Base-by-base conservation (phyloP, 2,888 invertebrate species). In the Chrysolina oricalcia region DNA sequence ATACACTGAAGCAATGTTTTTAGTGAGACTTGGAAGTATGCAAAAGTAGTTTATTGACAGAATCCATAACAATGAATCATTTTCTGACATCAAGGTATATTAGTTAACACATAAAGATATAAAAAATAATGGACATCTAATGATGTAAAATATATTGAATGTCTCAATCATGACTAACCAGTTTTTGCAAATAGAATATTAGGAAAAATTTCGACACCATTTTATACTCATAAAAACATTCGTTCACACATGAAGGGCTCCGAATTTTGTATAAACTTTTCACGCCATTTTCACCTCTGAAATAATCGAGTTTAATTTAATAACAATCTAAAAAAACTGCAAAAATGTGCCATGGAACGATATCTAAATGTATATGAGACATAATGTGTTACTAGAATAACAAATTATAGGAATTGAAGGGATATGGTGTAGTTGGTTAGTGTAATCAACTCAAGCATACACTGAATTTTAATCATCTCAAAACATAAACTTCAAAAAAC, bases 1-100 rank as follows among this genome's bases (percentile, higher is more conserved):
- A 27, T 27, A 27, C 27, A 27, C 27, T 27, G 27, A n/a, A 4
- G 8, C 35, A 35, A 53, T 4, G 53, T 13, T 53, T 67, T 17
- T 10, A 66, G 19, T 21, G 66, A 19, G n/a, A 66, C 21, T 48
- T 21, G 46, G 48, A 53, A 46, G 23, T 74, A 75, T 78, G 72
- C 75, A 76, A 76, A 78, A 78, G 72, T 74, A 74, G 75, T 77
- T 78, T 78, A 77, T 78, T 78, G 76, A 73, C 75, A 73, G 73
- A 75, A 72, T 75, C 77, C 72, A 72, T 77, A 78, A 78, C 71
- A 79, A 75, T 78, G 66, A 75, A 76, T 67, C 59, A 73, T 75
- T 73, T 41, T 74, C 69, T 70, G 56, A 76, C 72, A 78, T 70
- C 75, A 71, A 78, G 73, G 66, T 76, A 80, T 70, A 73, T 74